phyloP scores from a whole-genome alignment of 2,888 invertebrate genomes.

The Athalia rosae region DNA sequence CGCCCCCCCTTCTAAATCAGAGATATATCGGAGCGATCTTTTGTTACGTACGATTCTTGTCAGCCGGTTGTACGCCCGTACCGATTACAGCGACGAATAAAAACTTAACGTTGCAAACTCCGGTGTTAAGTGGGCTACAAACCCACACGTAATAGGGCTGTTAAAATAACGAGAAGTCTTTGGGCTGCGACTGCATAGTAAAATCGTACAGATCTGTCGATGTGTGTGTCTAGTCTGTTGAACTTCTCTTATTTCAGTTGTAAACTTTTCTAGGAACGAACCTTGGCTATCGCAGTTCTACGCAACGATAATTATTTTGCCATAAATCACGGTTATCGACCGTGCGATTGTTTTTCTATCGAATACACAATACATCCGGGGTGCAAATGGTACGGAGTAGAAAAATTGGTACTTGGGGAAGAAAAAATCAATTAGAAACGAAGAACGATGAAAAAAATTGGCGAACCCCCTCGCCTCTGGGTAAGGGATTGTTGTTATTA shows the following conservation, averaged over 20 bases:
- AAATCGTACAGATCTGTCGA: not conserved
- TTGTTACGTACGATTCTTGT: too few relatives aligned
- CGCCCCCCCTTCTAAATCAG: too few relatives aligned
- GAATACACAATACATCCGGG: too few relatives aligned
- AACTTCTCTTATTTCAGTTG: not conserved
- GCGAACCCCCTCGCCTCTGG: not conserved
- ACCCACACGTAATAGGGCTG: conserved; percentile 37
- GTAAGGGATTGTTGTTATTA: too few relatives aligned
- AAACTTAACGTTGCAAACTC: conserved; percentile 28
- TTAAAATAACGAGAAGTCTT: conserved; percentile 31
- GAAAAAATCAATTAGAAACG: not conserved
- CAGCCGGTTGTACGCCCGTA: not conserved
- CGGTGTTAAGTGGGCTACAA: conserved; percentile 42
- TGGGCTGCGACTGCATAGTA: conserved; percentile 7
- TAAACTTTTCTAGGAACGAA: not conserved
- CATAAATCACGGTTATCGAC: too few relatives aligned
- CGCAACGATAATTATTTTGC: not conserved
- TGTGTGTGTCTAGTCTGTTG: not conserved
- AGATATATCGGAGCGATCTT: not conserved
- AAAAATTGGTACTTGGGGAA: too few relatives aligned
- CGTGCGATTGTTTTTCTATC: too few relatives aligned
- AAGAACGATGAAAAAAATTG: not conserved
- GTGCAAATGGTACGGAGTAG: too few relatives aligned
- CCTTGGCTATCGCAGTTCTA: not conserved
- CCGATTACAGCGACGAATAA: not conserved